phyloP scores from a whole-genome alignment of 2,888 invertebrate species.

The Aphrophora alni region DNA sequence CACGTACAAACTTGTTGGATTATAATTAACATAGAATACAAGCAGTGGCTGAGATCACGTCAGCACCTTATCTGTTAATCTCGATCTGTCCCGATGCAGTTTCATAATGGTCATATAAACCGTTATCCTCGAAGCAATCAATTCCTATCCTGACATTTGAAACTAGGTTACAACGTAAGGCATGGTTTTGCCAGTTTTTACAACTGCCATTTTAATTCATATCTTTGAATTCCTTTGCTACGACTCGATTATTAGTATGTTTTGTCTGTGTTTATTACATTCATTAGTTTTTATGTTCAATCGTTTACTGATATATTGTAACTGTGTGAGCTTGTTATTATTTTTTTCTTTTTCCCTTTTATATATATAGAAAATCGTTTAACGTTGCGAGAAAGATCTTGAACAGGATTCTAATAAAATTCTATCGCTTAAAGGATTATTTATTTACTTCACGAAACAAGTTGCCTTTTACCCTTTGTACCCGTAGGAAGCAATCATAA shows the following conservation, averaged over 20 bases:
- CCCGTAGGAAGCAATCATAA: too few species aligned
- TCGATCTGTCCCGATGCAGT: slow-evolving; percentile 2
- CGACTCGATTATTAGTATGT: background rate
- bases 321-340: background rate
- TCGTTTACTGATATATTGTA: background rate
- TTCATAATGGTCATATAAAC: background rate
- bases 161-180: background rate
- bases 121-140: background rate
- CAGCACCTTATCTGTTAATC: background rate
- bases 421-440: too few species aligned
- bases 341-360: background rate
- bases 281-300: background rate
- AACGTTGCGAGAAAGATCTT: too few species aligned
- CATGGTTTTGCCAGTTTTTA: background rate
- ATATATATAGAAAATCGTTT: background rate
- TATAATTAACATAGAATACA: background rate
- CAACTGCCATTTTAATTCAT: background rate
- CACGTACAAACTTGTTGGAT: background rate
- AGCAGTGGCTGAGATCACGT: background rate
- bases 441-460: too few species aligned
- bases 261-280: background rate
- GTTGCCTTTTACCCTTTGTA: too few species aligned
- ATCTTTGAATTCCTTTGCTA: background rate
- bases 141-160: background rate
- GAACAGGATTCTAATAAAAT: too few species aligned